These are phyloP conservation scores for Cheiracanthium punctorium DNA, from an alignment of 2,888 invertebrate genomes.

Conservation along the genomic window DNA sequence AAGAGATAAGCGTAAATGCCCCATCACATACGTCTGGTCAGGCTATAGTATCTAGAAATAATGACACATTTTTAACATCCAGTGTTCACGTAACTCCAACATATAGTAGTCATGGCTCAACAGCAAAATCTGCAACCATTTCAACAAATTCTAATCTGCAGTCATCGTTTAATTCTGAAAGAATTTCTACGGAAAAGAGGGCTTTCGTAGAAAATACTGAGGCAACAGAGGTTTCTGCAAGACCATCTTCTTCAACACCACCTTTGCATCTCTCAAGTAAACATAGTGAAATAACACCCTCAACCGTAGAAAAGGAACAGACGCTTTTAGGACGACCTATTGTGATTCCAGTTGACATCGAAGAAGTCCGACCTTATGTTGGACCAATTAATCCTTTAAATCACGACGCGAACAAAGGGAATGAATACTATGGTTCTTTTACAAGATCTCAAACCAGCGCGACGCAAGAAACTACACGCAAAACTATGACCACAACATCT, in stretches of 20 bases:
- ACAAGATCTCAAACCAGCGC: conserved; percentile 16
- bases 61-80: neutral
- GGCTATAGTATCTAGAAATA: no score
- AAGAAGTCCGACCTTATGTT: conserved; percentile 77
- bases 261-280: neutral
- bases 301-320: neutral
- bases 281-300: neutral
- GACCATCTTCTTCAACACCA: neutral
- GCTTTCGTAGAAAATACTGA: neutral
- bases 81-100: neutral
- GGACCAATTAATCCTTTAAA: conserved; percentile 44
- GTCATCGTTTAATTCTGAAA: neutral
- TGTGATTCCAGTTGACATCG: conserved; percentile 81
- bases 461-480: neutral
- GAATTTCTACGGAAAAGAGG: neutral
- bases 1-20: neutral
- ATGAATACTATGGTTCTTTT: neutral
- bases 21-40: no score
- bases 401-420: neutral
- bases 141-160: neutral
- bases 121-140: neutral
- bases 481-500: conserved; percentile 18
- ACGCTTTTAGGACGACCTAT: conserved; percentile 77
- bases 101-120: neutral
- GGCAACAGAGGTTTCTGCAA: neutral